phyloP scores from a whole-genome alignment of 2,888 invertebrate species.

The Orchestes rusci region DNA sequence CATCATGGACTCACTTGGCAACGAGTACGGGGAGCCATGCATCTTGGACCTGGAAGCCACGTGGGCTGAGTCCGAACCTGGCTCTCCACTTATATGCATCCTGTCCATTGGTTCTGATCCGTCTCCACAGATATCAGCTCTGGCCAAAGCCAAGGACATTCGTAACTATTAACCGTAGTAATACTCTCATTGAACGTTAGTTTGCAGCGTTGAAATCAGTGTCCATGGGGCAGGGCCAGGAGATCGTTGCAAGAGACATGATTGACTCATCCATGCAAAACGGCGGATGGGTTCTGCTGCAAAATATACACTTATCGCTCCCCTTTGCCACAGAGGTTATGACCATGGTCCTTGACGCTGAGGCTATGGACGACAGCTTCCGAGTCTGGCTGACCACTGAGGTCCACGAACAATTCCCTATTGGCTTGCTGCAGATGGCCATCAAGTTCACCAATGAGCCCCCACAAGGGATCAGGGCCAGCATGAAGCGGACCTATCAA shows the following conservation, averaged over 20 bases:
- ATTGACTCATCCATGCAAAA: constrained; percentile 41
- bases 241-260: constrained; percentile 46
- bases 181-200: too few species aligned
- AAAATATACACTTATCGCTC: constrained; percentile 93
- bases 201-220: constrained; percentile 67
- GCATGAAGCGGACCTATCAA: constrained; percentile 90
- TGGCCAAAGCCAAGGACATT: constrained; percentile 81
- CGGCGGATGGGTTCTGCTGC: constrained; percentile 91
- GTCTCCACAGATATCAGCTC: constrained; percentile 80
- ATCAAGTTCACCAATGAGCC: constrained; percentile 98
- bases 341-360: constrained; percentile 80
- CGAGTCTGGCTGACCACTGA: constrained; percentile 89
- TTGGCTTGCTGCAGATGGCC: constrained; percentile 75
- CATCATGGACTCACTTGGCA: constrained; percentile 78
- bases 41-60: constrained; percentile 87
- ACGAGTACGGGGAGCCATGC: constrained; percentile 84
- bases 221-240: constrained; percentile 98
- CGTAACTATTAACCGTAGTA: too few species aligned
- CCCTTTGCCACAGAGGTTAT: constrained; percentile 90
- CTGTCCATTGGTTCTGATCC: constrained; percentile 95
- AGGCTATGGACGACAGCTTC: constrained; percentile 74
- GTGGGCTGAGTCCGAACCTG: constrained; percentile 82
- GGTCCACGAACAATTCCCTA: constrained; percentile 89
- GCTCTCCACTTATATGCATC: constrained; percentile 85
- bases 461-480: constrained; percentile 88